phyloP scores from a whole-genome alignment of 2,797 vertebrate species.

The Ataeniobius toweri region DNA sequence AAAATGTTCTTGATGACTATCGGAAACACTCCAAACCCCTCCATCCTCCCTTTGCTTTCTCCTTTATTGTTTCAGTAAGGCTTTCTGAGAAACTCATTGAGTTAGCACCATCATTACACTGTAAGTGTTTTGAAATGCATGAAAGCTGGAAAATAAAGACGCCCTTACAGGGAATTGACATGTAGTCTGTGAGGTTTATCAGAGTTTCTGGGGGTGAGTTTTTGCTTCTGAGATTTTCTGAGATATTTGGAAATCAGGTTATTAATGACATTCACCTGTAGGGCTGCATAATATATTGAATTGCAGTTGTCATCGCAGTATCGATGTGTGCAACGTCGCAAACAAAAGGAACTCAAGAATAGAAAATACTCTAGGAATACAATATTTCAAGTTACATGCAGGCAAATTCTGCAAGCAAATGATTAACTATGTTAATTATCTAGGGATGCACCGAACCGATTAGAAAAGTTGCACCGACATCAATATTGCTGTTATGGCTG shows the following conservation, averaged over 20 bases:
- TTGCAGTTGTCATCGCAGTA: background rate
- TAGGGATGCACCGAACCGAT: background rate
- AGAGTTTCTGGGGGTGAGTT: background rate
- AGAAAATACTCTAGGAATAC: background rate
- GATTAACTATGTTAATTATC: background rate
- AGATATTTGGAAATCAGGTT: background rate
- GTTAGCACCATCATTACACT: constrained; percentile 43
- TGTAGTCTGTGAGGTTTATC: background rate
- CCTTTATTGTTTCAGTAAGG: constrained; percentile 38
- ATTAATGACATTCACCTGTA: background rate
- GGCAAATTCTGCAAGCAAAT: background rate
- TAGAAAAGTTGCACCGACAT: background rate
- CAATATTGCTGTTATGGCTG: background rate
- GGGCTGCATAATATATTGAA: background rate
- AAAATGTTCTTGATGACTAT: constrained; percentile 23
- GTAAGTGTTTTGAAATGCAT: constrained; percentile 39
- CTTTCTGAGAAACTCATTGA: constrained; percentile 45
- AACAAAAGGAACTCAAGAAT: background rate
- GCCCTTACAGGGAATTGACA: too few species aligned
- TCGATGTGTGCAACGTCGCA: background rate
- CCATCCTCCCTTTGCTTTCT: constrained; percentile 9
- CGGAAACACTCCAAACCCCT: background rate
- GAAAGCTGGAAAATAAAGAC: constrained; percentile 9
- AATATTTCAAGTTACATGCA: background rate
- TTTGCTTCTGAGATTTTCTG: background rate